Evolutionary conservation across 2,113 vertebrate genomes (phyloP), one percentile per base, ranked within the genome.

Genomic region (Chascanopsetta lugubris): DNA sequence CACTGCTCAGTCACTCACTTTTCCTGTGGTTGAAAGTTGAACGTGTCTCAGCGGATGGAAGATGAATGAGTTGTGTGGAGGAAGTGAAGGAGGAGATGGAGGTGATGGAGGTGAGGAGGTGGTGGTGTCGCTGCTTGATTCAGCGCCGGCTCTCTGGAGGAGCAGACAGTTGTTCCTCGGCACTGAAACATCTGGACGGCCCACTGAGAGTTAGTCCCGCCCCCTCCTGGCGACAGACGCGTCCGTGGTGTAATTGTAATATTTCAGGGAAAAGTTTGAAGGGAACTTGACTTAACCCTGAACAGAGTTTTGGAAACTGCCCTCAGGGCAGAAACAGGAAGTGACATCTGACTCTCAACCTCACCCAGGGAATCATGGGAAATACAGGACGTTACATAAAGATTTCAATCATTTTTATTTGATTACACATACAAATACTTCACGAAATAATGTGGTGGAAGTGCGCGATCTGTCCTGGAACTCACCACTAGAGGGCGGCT

Each of bases 171-270:
- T 90, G 87, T 88, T 90, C 81, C 85, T 85, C 32, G 51, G 73
- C 73, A 69, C 72, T 66, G 46, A 56, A 90, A 90, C 90, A 92
- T 91, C 89, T 91, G 90, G 84, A 80, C 5, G 18, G 13, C 71
- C 79, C 72, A 78, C 84, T 20, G 75, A 85, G 75, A 69, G 80
- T 86, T 70, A 58, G 66, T 63, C 70, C 45, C 10, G 22, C 36
- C 13, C 22, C 67, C 77, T 50, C 59, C 53, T 17, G 56, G 83
- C 68, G 12, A 43, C 17, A 15, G 29, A 63, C 1, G 24, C 27
- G 43, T 61, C 62, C 12, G 66, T n/a, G 54, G 57, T 73, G 34
- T 56, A 68, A 75, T 82, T 69, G 84, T 79, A 79, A 84, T 83
- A 80, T 87, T 83, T 80, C 65, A 70, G 76, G 82, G 58, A 83